These are phyloP conservation scores for Hemiprocne comata DNA, from an alignment of 2,113 vertebrate genomes.

Conservation along the genomic window DNA sequence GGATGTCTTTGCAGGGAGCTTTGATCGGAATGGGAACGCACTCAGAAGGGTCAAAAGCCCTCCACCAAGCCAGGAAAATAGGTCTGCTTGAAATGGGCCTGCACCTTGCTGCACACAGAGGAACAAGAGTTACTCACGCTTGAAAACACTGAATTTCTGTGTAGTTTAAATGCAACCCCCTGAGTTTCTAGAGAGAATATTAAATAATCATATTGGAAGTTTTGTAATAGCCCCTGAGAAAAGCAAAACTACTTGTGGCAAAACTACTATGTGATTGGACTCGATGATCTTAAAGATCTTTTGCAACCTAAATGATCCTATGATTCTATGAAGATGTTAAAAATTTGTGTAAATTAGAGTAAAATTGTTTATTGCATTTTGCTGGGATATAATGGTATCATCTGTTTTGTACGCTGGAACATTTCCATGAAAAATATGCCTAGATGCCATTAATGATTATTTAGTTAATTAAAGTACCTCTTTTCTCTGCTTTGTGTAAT, in stretches of 20 bases:
- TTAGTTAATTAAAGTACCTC: neutral
- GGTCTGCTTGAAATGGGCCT: neutral
- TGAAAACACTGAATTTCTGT: neutral
- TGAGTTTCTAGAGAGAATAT: neutral
- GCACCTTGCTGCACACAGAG: neutral
- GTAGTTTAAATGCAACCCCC: neutral
- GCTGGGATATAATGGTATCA: neutral
- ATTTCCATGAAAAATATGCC: neutral
- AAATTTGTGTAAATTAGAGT: neutral
- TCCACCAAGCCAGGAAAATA: neutral
- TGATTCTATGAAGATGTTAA: neutral
- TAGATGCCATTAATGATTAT: neutral
- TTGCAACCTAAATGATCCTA: no score
- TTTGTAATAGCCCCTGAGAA: neutral
- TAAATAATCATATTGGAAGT: neutral
- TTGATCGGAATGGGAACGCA: rapidly evolving
- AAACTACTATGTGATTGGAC: no score
- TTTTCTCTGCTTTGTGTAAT: neutral
- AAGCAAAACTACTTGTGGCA: neutral
- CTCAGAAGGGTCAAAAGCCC: neutral
- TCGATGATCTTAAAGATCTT: no score
- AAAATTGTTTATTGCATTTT: neutral
- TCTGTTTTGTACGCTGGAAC: neutral
- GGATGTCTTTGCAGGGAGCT: neutral
- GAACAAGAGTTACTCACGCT: neutral